These are phyloP conservation scores for Nycticorax nycticorax DNA, from an alignment of 2,113 vertebrate genomes.

Conservation along the genomic window DNA sequence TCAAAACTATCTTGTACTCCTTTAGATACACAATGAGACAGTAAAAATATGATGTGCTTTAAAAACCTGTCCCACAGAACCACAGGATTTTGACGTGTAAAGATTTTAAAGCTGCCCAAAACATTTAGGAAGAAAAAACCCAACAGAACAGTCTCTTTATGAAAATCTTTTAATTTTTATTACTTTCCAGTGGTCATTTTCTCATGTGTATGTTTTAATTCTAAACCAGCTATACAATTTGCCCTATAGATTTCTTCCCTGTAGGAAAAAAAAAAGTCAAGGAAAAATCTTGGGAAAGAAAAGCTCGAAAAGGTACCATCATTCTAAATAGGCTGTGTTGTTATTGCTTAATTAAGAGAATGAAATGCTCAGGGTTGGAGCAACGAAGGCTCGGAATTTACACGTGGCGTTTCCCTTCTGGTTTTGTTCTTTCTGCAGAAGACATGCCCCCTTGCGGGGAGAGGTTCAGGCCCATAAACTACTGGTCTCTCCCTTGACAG, in stretches of 20 bases:
- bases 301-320: slow-evolving; percentile 35
- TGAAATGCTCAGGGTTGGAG: background rate
- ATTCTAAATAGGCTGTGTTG: background rate
- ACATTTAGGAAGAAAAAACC: background rate
- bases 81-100: background rate
- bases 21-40: background rate
- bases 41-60: background rate
- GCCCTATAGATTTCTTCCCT: slow-evolving; percentile 12
- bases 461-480: background rate
- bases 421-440: background rate
- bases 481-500: background rate
- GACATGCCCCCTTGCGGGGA: background rate
- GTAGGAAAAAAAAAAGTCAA: slow-evolving; percentile 11
- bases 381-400: background rate
- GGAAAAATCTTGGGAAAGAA: slow-evolving; percentile 8
- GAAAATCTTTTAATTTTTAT: slow-evolving; percentile 52
- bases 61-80: background rate
- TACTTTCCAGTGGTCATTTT: slow-evolving; percentile 53
- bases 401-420: background rate
- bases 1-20: background rate
- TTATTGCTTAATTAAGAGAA: slow-evolving; percentile 58
- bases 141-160: slow-evolving; percentile 5
- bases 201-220: slow-evolving; percentile 7
- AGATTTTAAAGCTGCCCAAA: background rate
- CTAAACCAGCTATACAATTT: slow-evolving; percentile 14